A percentile compares a stretch with the other conserved stretches of the same genome.
Evolutionary conservation across 1,140 invertebrate genomes (phyloP).

Genomic region (Aleiodes sp.): DNA sequence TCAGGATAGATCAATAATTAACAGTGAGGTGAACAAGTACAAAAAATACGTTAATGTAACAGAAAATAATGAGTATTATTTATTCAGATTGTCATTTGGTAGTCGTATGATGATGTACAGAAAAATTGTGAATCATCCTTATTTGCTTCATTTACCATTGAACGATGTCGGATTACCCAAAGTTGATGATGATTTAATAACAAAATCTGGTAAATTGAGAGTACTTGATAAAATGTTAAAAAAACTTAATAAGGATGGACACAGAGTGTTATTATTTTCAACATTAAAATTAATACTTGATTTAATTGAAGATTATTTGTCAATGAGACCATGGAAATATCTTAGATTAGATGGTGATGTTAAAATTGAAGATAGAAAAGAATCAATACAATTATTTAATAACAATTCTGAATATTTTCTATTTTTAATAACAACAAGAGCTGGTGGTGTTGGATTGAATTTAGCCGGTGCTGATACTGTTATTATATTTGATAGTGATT

Average conservation of each 20-base stretch:
- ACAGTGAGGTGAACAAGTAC: no score
- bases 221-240: constrained; percentile 75
- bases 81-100: constrained; percentile 21
- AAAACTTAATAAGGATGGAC: constrained; percentile 69
- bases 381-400: constrained; percentile 68
- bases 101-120: constrained; percentile 66
- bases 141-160: constrained; percentile 71
- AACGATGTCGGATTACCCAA: constrained; percentile 25
- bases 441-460: constrained; percentile 79
- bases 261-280: constrained; percentile 80
- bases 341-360: constrained; percentile 74
- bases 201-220: constrained; percentile 74
- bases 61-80: constrained; percentile 41
- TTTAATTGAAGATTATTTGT: constrained; percentile 75
- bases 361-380: constrained; percentile 53
- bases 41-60: constrained; percentile 36
- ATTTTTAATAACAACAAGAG: constrained; percentile 72
- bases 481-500: constrained; percentile 81
- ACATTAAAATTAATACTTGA: constrained; percentile 76
- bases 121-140: constrained; percentile 80
- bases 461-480: constrained; percentile 80
- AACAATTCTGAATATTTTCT: constrained; percentile 65
- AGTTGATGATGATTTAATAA: constrained; percentile 71
- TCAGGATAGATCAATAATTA: no score
- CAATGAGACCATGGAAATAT: constrained; percentile 67